phyloP scores from a whole-genome alignment of 1,140 invertebrate species.

The Cydia fagiglandana region DNA sequence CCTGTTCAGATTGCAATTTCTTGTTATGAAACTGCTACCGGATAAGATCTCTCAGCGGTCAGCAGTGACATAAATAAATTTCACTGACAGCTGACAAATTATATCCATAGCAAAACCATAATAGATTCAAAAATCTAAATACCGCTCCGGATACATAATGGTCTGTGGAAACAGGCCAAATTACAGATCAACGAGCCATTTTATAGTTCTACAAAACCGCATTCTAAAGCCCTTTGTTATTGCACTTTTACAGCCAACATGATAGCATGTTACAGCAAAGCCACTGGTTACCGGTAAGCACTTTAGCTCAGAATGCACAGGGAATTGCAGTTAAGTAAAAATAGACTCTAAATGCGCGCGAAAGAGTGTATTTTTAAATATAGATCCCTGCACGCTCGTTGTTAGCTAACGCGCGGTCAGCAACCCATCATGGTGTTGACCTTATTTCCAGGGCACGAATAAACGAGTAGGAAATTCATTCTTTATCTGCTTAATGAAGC shows the following conservation, averaged over 20 bases:
- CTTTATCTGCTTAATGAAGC: constrained; percentile 19
- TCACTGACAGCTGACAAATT: no score
- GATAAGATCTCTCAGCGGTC: no score
- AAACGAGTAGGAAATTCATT: constrained; percentile 11
- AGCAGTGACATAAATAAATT: no score
- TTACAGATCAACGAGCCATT: neutral
- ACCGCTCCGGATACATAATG: no score
- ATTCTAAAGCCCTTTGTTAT: constrained; percentile 18
- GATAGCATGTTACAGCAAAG: constrained; percentile 8
- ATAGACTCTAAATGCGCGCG: neutral
- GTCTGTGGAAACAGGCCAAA: neutral
- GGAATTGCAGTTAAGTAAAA: neutral
- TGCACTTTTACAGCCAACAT: constrained; percentile 17
- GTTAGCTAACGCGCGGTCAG: constrained; percentile 27
- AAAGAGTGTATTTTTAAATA: neutral
- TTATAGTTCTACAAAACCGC: constrained; percentile 17
- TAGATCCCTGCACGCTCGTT: neutral
- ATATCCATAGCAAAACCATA: no score
- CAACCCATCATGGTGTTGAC: constrained; percentile 31
- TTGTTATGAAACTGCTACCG: no score
- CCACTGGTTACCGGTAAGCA: constrained; percentile 13
- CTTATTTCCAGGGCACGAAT: constrained; percentile 18
- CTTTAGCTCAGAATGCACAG: neutral
- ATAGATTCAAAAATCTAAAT: no score
- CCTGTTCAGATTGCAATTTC: no score